Evolutionary conservation across 1,140 invertebrate species (phyloP).

Genomic region (Drosophila kanapiae): DNA sequence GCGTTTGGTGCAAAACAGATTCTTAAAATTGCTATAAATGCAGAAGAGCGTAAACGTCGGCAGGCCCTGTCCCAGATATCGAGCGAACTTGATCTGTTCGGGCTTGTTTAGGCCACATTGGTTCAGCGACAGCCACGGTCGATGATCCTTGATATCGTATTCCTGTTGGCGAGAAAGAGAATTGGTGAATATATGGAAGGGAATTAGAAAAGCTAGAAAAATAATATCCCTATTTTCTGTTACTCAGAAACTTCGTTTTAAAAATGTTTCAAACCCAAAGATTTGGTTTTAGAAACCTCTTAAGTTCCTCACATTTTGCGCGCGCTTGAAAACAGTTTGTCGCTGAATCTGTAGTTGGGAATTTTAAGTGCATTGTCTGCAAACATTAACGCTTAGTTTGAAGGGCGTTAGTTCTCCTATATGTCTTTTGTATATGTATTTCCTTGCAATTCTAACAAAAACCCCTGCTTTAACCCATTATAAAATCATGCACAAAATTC

Average conservation of each 20-base stretch:
- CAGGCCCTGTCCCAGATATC: constrained; percentile 83
- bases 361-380: not conserved
- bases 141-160: constrained; percentile 84
- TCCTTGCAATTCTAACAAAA: no score
- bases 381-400: no score
- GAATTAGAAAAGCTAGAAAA: not conserved
- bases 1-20: constrained; percentile 85
- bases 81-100: constrained; percentile 84
- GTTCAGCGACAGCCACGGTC: constrained; percentile 81
- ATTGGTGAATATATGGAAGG: not conserved
- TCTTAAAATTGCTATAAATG: constrained; percentile 85
- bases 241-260: not conserved
- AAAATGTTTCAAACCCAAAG: not conserved
- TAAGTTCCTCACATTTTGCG: not conserved
- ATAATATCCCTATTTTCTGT: not conserved
- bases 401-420: no score
- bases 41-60: constrained; percentile 84
- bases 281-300: no score
- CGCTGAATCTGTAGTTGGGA: not conserved
- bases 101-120: constrained; percentile 84
- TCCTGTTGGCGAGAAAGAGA: constrained; percentile 50
- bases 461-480: no score
- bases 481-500: no score
- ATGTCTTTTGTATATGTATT: no score
- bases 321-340: not conserved